Conservation (phyloP, 2,113 vertebrate genomes). For the Percopsis transmontana region DNA sequence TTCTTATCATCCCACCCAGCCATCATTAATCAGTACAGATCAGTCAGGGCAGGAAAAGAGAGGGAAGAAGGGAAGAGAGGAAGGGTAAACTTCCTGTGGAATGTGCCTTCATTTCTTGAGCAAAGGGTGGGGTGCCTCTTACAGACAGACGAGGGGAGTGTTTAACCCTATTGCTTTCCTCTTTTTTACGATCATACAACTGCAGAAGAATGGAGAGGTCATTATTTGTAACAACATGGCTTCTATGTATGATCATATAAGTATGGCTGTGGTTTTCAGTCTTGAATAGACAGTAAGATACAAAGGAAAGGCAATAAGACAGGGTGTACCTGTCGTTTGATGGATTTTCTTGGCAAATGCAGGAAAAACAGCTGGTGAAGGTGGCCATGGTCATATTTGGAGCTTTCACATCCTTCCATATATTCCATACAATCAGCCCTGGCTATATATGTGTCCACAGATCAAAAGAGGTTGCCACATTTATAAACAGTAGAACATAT, state of each 20-base stretch:
- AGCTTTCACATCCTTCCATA: neutral
- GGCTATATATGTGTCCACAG: neutral
- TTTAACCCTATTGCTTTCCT: slow-evolving; percentile 37
- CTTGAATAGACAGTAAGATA: neutral
- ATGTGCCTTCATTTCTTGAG: slow-evolving; percentile 58
- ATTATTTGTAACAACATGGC: neutral
- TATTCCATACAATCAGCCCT: slow-evolving; percentile 11
- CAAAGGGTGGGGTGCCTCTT: slow-evolving; percentile 55
- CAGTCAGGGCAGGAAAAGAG: slow-evolving; percentile 63
- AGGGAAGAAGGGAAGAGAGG: slow-evolving; percentile 65
- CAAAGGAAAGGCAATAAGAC: no score
- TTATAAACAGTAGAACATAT: no score
- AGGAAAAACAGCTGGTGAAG: neutral
- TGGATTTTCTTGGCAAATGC: slow-evolving; percentile 1
- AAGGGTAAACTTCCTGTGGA: slow-evolving; percentile 75
- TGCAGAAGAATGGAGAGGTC: slow-evolving; percentile 34
- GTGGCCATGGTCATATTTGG: neutral
- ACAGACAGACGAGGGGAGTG: slow-evolving; percentile 56
- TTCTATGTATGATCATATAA: neutral
- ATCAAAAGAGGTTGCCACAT: no score
- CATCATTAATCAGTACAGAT: slow-evolving; percentile 67
- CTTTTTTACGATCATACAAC: neutral
- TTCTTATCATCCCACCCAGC: slow-evolving; percentile 68
- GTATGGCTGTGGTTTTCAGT: neutral
- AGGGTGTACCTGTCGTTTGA: neutral